Base-by-base conservation (phyloP, 1,140 invertebrate genomes). In the Propsilocerus akamusi region DNA sequence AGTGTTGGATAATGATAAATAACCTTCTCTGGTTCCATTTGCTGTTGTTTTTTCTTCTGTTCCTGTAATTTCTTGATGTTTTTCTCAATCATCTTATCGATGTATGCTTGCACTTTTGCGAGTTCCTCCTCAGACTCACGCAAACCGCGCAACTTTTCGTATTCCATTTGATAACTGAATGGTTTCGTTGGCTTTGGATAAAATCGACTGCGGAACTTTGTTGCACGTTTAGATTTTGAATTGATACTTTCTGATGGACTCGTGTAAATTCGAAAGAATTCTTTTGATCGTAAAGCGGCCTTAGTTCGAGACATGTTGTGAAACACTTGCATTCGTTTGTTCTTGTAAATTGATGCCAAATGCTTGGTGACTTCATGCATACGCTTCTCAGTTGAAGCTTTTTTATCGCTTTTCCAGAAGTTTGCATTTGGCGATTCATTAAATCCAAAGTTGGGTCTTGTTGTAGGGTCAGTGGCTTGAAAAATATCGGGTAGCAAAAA, bases 281-380 rank as follows among this genome's bases (percentile, higher is more conserved):
- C 54, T 41, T 61, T 64, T 3, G 60, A 53, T 53, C 54, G 61
- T 3, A 64, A 22, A 8, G 60, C 53, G 3, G 56, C 58, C 14
- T 47, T 52, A 5, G 62, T 64, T 46, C 59, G 55, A 34, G 53
- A 56, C 26, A 62, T 52, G 28, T 56, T 54, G 26, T 58, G 58
- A 49, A 65, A 65, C 25, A 63, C 52, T 5, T 62, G 57, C 5
- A 63, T 57, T 4, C 63, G 53, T 5, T 58, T 54, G 8, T 56
- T 37, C 28, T 58, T 57, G 49, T 65, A 65, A 12, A 64, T 54
- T 17, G 59, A 52, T 25, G 63, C 23, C 0, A 65, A 53, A 17
- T 58, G 49, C 28, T 48, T 57, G 51, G 63, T 65, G 51, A 65
- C 57, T 49, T 58, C 54, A 47, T 53, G 55, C 11, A 64, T 55